Evolutionary conservation across 1,140 invertebrate genomes (phyloP), one percentile per base, ranked within the genome.

Genomic region (Drepana arcuata): DNA sequence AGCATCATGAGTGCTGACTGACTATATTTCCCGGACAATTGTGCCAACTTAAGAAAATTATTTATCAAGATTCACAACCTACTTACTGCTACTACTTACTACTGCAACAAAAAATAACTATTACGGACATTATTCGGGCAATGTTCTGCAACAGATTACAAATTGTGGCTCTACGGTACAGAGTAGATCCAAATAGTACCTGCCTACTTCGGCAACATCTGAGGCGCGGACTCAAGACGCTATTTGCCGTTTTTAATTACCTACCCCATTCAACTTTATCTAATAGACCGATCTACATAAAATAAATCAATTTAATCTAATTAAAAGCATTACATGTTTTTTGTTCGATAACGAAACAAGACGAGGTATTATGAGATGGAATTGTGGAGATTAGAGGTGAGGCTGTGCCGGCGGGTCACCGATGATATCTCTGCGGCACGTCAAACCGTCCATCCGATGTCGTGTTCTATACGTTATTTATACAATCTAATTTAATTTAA

Each of bases 301-400:
- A 72, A 75, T 75, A 78, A 79, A 82, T 79, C 78, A 79, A 79
- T 79, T 79, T 75, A 78, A 78, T 79, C 68, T 82, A 82, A 82
- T 82, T 82, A 82, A 82, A 82, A 75, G 74, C 72, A 70, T 82
- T 79, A 78, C 72, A 77, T 69, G 56, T 79, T 78, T 77, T 81
- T 79, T 77, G 68, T 77, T 66, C 61, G 61, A 50, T 42, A 66
- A 64, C 68, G 65, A 73, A 77, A 77, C 69, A 79, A 79, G 74
- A 75, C 53, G 63, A 70, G 63, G 62, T 74, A 73, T 75, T 73
- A 74, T 49, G 48, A 74, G 77, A 81, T 81, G 69, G 61, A 68
- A 67, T 71, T 70, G 68, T 69, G 60, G 47, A 75, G 75, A 78
- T 81, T 75, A 46, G 36, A 67, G 70, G 74, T 69, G 66, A 69